Conservation (phyloP, 1,140 invertebrate species). For the Drosophila athabasca region DNA sequence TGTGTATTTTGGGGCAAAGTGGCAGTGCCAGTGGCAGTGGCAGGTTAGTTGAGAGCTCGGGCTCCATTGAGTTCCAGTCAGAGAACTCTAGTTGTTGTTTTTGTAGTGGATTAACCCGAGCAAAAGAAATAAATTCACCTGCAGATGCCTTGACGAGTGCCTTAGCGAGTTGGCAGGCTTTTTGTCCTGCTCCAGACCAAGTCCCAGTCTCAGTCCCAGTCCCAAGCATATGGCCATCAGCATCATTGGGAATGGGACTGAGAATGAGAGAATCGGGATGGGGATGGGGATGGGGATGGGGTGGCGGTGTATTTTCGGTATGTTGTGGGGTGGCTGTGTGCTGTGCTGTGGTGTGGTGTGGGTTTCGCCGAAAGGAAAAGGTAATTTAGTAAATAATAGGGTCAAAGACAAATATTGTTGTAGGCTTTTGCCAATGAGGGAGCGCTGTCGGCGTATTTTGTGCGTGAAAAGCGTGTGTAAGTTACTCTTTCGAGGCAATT, state of each 20-base stretch:
- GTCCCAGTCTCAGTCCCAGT: slow-evolving; percentile 1
- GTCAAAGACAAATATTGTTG: slow-evolving; percentile 79
- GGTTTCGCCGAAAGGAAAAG: slow-evolving; percentile 64
- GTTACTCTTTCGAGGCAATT: slow-evolving; percentile 68
- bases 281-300: not conserved
- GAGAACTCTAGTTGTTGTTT: slow-evolving; percentile 45
- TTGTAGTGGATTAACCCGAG: slow-evolving; percentile 76
- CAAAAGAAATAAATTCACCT: slow-evolving; percentile 79
- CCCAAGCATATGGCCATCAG: not conserved
- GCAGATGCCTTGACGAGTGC: slow-evolving; percentile 65
- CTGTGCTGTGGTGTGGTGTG: slow-evolving; percentile 9
- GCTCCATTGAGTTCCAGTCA: slow-evolving; percentile 37
- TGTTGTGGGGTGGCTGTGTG: slow-evolving; percentile 3
- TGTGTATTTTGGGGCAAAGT: not conserved
- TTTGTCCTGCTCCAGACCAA: not conserved
- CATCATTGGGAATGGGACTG: no score
- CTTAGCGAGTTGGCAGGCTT: slow-evolving; percentile 22
- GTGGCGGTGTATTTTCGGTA: not conserved
- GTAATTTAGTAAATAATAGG: slow-evolving; percentile 81
- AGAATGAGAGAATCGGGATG: not conserved
- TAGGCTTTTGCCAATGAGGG: slow-evolving; percentile 59
- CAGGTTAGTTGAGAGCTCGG: slow-evolving; percentile 2
- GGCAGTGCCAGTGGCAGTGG: not conserved
- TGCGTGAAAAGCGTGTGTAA: slow-evolving; percentile 78
- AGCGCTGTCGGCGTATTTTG: slow-evolving; percentile 66